Percentiles rank a stretch among this genome's conserved stretches.
These are phyloP conservation scores for Harpegnathos saltator DNA, from an alignment of 1,140 invertebrate genomes.

Conservation along the genomic window DNA sequence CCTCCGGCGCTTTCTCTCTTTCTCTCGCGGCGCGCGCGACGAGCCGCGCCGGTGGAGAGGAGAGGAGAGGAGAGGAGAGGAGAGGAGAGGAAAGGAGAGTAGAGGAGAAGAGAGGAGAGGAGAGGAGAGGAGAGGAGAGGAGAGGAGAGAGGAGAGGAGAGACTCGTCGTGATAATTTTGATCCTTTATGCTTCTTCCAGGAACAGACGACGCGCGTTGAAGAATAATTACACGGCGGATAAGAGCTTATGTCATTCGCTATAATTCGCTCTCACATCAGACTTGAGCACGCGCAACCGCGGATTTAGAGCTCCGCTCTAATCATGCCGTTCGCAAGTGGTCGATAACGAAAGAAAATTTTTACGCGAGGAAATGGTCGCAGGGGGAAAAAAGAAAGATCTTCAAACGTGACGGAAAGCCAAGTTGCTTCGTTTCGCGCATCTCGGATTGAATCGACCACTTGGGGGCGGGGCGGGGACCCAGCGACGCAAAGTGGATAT, in stretches of 20 bases:
- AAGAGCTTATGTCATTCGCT: constrained; percentile 36
- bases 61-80: not conserved
- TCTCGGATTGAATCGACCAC: too few species aligned
- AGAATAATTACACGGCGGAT: constrained; percentile 40
- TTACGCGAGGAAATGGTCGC: too few species aligned
- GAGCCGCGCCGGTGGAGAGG: not conserved
- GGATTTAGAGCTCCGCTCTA: not conserved
- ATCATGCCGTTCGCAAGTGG: not conserved
- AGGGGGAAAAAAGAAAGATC: too few species aligned
- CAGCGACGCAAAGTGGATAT: too few species aligned
- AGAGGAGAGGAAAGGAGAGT: not conserved
- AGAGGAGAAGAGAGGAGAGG: not conserved
- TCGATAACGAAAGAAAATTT: not conserved
- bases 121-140: not conserved
- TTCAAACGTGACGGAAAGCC: too few species aligned
- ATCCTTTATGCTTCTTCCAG: constrained; percentile 52
- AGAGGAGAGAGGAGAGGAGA: not conserved
- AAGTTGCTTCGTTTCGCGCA: too few species aligned
- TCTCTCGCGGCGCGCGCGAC: not conserved
- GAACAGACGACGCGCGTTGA: constrained; percentile 35
- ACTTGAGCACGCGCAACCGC: not conserved
- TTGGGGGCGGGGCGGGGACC: too few species aligned
- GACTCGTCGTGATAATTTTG: constrained; percentile 39
- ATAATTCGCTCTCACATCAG: not conserved
- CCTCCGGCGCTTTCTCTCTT: not conserved